Evolutionary conservation across 2,797 vertebrate genomes (phyloP), one percentile per base, ranked within the genome.

Genomic region (Cheirogaleus major): DNA sequence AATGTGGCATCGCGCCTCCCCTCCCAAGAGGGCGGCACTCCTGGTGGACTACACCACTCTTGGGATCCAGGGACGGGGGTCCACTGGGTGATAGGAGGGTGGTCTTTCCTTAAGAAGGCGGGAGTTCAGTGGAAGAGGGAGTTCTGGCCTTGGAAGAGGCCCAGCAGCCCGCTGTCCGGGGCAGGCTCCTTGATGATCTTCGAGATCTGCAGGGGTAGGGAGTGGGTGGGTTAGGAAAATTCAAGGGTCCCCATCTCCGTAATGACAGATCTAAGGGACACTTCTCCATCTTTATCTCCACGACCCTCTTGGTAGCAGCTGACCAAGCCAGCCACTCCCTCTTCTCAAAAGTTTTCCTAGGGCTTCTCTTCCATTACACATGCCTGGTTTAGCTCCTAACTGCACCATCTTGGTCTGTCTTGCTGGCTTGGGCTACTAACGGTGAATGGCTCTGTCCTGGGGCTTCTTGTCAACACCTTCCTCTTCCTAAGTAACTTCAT

Each of bases 91-190:
- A 50, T 63, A 55, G 48, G 63, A 93, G 13, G 73, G 73, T 52
- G 72, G 81, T 63, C 59, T 81, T 50, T 17, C 32, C 76, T 78
- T 27, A 8, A 93, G 70, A 72, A 50, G 41, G 73, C 38, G 11
- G 52, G 78, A 22, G 65, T 38, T 97, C 76, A 97, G 55, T 27
- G 70, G 67, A 97, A 91, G 73, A 98, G 95, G 30, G 97, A 86
- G 70, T 91, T 97, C 96, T 98, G 95, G 59, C 76, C 91, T 38
- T 97, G 96, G 83, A 98, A 97, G 67, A 98, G 38, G 45, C 97
- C 95, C n/a, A 98, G 93, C 23, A 98, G 97, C 30, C 98, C 98
- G 7, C 97, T 98, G 90, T 98, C 98, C 0, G 98, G 98, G 52
- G 76, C 96, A 3, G 98, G 98, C 4, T 98, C 97, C 95, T 95